These are phyloP conservation scores for Phalloptychus januarius DNA, from an alignment of 2,797 vertebrate genomes.

Conservation along the genomic window DNA sequence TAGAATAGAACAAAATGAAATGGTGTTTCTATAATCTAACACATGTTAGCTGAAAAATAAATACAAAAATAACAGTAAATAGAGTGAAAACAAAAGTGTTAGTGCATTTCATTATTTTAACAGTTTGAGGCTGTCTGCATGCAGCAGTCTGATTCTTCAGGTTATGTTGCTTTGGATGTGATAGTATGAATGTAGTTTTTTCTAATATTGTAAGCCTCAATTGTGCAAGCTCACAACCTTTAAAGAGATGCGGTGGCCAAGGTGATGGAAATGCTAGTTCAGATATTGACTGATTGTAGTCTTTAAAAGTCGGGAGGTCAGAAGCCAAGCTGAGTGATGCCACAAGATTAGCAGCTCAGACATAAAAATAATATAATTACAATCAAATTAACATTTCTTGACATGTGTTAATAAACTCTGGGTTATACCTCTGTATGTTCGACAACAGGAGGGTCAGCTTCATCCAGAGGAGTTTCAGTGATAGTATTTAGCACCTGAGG, in stretches of 20 bases:
- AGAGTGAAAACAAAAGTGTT: background rate
- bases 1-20: background rate
- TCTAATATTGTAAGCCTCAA: background rate
- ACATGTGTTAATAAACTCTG: background rate
- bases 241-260: background rate
- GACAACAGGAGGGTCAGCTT: slow-evolving; percentile 15
- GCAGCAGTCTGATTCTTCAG: background rate
- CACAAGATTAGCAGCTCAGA: background rate
- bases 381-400: background rate
- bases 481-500: slow-evolving; percentile 39
- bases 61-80: background rate
- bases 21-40: background rate
- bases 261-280: background rate
- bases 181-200: background rate
- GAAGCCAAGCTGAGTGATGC: background rate
- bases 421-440: slow-evolving; percentile 48
- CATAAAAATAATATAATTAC: background rate
- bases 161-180: background rate
- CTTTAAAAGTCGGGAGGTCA: background rate
- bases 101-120: background rate
- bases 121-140: background rate
- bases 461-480: slow-evolving; percentile 33
- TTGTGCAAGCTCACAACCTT: background rate
- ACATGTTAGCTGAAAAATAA: background rate
- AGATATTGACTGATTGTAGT: background rate